Percentiles rank a stretch among this genome's conserved stretches.
Conservation (phyloP, 2,888 invertebrate genomes). For the Omphaloscelis lunosa region DNA sequence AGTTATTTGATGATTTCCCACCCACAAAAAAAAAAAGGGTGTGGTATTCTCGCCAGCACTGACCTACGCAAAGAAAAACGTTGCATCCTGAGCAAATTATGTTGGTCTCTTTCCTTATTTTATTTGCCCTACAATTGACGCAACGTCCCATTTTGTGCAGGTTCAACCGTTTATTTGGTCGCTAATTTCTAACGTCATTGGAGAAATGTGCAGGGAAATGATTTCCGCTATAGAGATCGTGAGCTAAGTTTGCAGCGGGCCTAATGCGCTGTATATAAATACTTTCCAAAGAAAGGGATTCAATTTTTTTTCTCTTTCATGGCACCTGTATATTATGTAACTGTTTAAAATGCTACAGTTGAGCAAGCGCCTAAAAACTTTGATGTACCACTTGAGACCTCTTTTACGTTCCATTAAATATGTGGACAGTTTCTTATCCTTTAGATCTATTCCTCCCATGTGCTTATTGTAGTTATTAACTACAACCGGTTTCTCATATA, state of each 20-base stretch:
- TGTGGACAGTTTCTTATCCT: not conserved
- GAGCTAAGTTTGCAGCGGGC: not conserved
- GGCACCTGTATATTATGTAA: not conserved
- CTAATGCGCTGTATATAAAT: too few species aligned
- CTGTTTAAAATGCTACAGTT: slow-evolving; percentile 3
- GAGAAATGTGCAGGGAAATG: slow-evolving; percentile 2
- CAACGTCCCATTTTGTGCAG: not conserved
- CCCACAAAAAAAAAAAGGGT: too few species aligned
- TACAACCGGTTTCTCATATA: not conserved
- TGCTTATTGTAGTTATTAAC: not conserved
- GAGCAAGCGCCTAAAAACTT: not conserved
- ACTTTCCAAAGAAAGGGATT: not conserved
- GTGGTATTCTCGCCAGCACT: not conserved
- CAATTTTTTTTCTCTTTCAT: not conserved
- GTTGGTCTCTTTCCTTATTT: not conserved
- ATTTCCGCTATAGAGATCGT: not conserved
- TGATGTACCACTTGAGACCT: not conserved
- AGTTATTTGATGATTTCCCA: too few species aligned
- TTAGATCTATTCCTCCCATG: not conserved
- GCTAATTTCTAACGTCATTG: not conserved
- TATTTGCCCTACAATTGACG: not conserved
- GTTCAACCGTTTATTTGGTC: not conserved
- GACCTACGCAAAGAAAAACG: not conserved
- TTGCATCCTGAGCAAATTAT: not conserved
- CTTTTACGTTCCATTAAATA: slow-evolving; percentile 3